Conservation (phyloP, 2,888 invertebrate genomes). For the Ectemnius lituratus region DNA sequence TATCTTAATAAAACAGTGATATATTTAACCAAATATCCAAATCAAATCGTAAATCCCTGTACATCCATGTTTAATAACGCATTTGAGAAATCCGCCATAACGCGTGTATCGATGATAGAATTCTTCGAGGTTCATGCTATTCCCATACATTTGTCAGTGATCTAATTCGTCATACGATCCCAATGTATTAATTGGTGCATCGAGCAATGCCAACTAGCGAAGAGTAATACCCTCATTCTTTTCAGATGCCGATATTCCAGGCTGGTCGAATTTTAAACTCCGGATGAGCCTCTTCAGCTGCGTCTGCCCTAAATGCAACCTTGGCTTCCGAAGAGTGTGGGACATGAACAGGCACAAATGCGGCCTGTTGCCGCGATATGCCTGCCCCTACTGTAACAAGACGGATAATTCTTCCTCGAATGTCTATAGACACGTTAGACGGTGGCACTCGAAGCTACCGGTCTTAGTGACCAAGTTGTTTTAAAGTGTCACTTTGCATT, state of each 20-base stretch:
- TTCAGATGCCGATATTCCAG: slow-evolving; percentile 58
- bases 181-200: no score
- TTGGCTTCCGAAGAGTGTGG: slow-evolving; percentile 73
- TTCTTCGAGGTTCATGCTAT: no score
- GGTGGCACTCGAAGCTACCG: slow-evolving; percentile 73
- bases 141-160: no score
- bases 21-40: slow-evolving; percentile 8
- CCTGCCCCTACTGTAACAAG: slow-evolving; percentile 76
- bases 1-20: slow-evolving; percentile 39
- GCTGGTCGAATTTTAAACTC: slow-evolving; percentile 44
- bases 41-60: no score
- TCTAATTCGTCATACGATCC: no score
- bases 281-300: slow-evolving; percentile 57
- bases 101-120: no score
- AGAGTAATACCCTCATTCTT: slow-evolving; percentile 52
- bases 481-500: background rate
- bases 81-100: no score
- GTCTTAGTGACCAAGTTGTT: slow-evolving; percentile 66
- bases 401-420: slow-evolving; percentile 76
- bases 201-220: no score
- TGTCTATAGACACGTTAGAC: slow-evolving; percentile 74
- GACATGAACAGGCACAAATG: slow-evolving; percentile 76
- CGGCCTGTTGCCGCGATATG: slow-evolving; percentile 75
- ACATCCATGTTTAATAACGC: no score
- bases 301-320: slow-evolving; percentile 72